Percentiles rank a stretch among this genome's conserved stretches.
Evolutionary conservation across 2,113 vertebrate genomes (phyloP).

Genomic region (Rhodinocichla rosea): DNA sequence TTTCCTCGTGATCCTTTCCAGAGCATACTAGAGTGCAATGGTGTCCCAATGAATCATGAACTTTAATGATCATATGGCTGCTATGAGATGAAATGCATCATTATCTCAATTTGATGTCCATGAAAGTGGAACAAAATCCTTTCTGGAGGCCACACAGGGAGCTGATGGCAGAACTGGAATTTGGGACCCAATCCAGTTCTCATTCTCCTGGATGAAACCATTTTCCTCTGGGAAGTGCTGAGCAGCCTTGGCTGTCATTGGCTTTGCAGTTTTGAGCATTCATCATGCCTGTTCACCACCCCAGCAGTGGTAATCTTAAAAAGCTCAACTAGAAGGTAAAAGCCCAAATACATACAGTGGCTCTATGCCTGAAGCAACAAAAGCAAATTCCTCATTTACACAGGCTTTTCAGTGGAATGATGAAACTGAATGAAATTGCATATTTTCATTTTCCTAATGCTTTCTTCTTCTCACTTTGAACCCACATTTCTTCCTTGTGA

Average conservation of each 20-base stretch:
- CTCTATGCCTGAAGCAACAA: neutral
- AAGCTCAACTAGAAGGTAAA: neutral
- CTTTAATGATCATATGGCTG: neutral
- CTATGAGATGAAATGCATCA: neutral
- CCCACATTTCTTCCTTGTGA: neutral
- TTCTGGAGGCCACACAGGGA: neutral
- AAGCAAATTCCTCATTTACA: neutral
- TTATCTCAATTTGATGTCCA: neutral
- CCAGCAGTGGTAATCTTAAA: neutral
- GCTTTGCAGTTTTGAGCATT: neutral
- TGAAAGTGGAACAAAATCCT: neutral
- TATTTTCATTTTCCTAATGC: fast-evolving
- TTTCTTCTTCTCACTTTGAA: neutral
- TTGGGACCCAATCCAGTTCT: neutral
- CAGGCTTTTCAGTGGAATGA: neutral
- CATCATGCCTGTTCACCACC: neutral
- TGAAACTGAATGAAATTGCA: neutral
- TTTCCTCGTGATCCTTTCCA: neutral
- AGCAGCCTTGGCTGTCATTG: neutral
- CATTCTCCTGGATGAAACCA: neutral
- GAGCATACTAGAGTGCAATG: neutral
- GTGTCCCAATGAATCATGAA: neutral
- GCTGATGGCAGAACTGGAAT: neutral
- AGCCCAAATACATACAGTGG: neutral
- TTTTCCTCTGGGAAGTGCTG: neutral